phyloP scores from a whole-genome alignment of 1,140 invertebrate genomes.

The Rhagoletis pomonella region DNA sequence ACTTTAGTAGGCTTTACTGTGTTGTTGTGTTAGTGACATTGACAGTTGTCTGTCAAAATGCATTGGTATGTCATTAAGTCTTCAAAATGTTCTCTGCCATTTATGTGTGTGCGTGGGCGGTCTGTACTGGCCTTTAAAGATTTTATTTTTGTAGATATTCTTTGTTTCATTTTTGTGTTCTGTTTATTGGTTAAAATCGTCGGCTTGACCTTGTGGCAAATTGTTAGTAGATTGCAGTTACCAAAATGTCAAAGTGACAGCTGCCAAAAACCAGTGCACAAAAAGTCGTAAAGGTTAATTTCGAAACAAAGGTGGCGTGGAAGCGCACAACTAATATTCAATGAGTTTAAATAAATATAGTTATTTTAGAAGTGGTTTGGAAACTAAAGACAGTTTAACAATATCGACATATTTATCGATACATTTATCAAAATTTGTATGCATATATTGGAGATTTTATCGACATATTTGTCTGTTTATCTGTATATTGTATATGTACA shows the following conservation, averaged over 20 bases:
- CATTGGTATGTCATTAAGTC: neutral
- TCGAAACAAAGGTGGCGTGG: neutral
- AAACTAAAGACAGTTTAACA: too few relatives aligned
- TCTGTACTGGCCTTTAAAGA: neutral
- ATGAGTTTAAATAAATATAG: too few relatives aligned
- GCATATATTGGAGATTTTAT: too few relatives aligned
- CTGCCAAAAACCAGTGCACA: neutral
- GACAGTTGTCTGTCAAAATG: conserved; percentile 50
- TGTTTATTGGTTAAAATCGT: neutral
- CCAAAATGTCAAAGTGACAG: conserved; percentile 37
- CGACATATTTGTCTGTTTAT: too few relatives aligned
- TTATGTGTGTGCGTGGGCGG: neutral
- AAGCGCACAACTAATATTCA: too few relatives aligned
- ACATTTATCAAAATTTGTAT: too few relatives aligned
- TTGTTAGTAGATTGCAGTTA: neutral
- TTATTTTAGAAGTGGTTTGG: too few relatives aligned
- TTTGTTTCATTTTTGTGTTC: neutral
- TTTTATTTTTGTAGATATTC: neutral
- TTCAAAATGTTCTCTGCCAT: neutral
- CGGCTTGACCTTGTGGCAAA: conserved; percentile 32
- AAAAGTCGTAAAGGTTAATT: conserved; percentile 2
- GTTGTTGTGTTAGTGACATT: conserved; percentile 30
- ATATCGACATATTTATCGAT: too few relatives aligned
- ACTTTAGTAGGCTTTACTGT: conserved; percentile 19
- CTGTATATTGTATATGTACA: too few relatives aligned